Evolutionary conservation across 2,888 invertebrate genomes (phyloP).

Genomic region (Pseudeuparius sepicola): DNA sequence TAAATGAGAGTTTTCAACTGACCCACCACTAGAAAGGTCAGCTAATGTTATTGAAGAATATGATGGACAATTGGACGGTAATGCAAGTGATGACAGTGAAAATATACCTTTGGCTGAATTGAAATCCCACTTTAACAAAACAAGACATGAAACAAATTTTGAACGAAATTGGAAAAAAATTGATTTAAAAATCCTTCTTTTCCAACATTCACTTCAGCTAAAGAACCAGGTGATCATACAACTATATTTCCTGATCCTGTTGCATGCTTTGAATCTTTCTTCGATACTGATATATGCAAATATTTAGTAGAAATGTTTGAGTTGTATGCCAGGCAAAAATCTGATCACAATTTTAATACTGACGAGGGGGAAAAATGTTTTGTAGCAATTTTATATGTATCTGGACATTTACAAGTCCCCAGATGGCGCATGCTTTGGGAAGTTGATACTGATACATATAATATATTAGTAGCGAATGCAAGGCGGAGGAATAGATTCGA

Average conservation of each 20-base stretch:
- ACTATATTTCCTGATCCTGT: no score
- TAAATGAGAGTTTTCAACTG: conserved; percentile 1
- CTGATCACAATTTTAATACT: conserved; percentile 8
- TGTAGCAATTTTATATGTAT: conserved; percentile 6
- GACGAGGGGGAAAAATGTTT: conserved; percentile 11
- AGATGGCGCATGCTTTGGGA: conserved; percentile 13
- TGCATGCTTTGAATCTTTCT: conserved; percentile 10
- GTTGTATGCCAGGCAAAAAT: conserved; percentile 13
- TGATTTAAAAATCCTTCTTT: conserved; percentile 3
- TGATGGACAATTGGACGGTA: conserved; percentile 1
- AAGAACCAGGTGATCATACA: neutral
- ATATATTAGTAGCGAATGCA: conserved; percentile 13
- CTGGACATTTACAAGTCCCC: conserved; percentile 14
- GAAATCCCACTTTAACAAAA: conserved; percentile 3
- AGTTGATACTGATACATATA: conserved; percentile 13
- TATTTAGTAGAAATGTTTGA: conserved; percentile 8
- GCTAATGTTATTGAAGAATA: conserved; percentile 1
- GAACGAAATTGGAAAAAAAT: conserved; percentile 11
- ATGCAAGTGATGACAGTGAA: conserved; percentile 10
- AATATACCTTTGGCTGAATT: conserved; percentile 9
- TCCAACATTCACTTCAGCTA: conserved; percentile 4
- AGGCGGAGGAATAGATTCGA: conserved; percentile 18
- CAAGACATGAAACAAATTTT: conserved; percentile 4
- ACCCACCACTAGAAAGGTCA: conserved; percentile 3
- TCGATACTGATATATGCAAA: no score